A percentile compares a stretch with the other conserved stretches of the same genome.
Conservation (phyloP, 2,888 invertebrate genomes). For the Drosophila nigritarsus region DNA sequence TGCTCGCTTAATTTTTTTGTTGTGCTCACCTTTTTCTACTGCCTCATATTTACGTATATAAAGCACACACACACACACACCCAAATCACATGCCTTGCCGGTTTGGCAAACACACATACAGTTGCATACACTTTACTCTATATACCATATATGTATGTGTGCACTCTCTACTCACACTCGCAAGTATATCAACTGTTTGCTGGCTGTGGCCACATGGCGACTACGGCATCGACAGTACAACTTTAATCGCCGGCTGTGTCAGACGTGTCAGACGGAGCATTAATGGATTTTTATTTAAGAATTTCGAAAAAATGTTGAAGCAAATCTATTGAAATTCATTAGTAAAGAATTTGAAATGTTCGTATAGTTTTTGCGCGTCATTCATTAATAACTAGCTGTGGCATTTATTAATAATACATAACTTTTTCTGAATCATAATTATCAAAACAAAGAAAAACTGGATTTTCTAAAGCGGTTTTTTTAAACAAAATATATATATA, state of each 20-base stretch:
- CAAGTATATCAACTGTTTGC: conserved; percentile 29
- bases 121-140: conserved; percentile 15
- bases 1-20: conserved; percentile 65
- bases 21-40: conserved; percentile 75
- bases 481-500: conserved; percentile 11
- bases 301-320: conserved; percentile 22
- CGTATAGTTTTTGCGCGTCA: conserved; percentile 27
- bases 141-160: conserved; percentile 17
- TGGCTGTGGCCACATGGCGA: conserved; percentile 65
- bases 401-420: conserved; percentile 27
- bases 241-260: conserved; percentile 68
- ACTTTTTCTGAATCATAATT: conserved; percentile 48
- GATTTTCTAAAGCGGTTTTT: conserved; percentile 63
- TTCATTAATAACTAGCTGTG: conserved; percentile 40
- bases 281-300: conserved; percentile 29
- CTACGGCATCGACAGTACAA: conserved; percentile 50
- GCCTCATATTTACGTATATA: conserved; percentile 33
- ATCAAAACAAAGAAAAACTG: conserved; percentile 68
- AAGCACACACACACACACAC: conserved; percentile 10
- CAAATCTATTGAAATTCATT: conserved; percentile 23
- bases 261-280: conserved; percentile 50
- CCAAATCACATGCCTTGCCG: conserved; percentile 53
- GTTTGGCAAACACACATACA: conserved; percentile 49
- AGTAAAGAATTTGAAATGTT: conserved; percentile 17
- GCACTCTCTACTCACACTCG: conserved; percentile 14